Percentiles rank a stretch among this genome's conserved stretches.
Conservation (phyloP, 2,888 invertebrate genomes). For the Lithophane leautieri region DNA sequence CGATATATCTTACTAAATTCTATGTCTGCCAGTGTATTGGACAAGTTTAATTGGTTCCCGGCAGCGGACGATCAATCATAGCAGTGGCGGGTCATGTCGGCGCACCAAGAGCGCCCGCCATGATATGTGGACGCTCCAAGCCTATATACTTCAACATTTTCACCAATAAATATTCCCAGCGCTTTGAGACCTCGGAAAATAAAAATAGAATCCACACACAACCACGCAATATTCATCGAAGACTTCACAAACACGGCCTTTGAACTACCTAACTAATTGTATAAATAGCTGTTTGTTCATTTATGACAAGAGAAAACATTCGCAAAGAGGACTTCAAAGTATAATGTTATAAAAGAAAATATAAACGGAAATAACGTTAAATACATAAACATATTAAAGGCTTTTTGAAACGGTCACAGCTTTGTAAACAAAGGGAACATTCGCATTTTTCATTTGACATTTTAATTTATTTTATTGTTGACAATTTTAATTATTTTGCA, state of each 20-base stretch:
- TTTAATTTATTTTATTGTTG: too few species aligned
- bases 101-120: conserved; percentile 61
- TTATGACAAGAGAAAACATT: conserved; percentile 56
- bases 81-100: conserved; percentile 77
- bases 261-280: conserved; percentile 37
- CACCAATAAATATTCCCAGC: conserved; percentile 42
- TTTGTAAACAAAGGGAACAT: conserved; percentile 66
- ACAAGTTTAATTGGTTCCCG: conserved; percentile 88
- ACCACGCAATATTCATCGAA: conserved; percentile 26
- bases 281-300: conserved; percentile 41
- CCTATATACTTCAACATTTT: conserved; percentile 50
- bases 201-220: conserved; percentile 16
- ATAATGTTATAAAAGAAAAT: conserved; percentile 65
- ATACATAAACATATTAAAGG: conserved; percentile 65
- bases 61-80: conserved; percentile 84
- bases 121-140: conserved; percentile 55
- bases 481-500: too few species aligned
- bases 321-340: conserved; percentile 63
- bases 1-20: conserved; percentile 82
- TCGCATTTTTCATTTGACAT: too few species aligned
- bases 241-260: conserved; percentile 37
- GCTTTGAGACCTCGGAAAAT: conserved; percentile 36
- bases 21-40: conserved; percentile 80
- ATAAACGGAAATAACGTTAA: conserved; percentile 64
- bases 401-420: conserved; percentile 65